phyloP scores from a whole-genome alignment of 1,140 invertebrate species.

The Heliconius eleuchia region DNA sequence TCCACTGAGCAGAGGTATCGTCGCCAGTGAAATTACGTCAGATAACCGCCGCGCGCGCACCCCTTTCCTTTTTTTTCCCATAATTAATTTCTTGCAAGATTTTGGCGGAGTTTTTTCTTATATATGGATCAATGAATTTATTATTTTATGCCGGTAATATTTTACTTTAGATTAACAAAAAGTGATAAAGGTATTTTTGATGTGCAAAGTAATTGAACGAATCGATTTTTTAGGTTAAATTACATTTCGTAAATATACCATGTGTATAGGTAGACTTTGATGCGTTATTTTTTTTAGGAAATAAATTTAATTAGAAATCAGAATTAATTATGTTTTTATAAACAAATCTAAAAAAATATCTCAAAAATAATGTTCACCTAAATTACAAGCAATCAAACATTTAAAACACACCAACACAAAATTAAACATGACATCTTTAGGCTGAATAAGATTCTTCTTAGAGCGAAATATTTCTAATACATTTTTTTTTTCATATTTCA shows the following conservation, averaged over 20 bases:
- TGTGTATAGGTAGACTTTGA: too few species aligned
- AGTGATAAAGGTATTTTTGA: constrained; percentile 14
- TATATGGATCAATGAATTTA: constrained; percentile 7
- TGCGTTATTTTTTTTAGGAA: too few species aligned
- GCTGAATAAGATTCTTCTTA: constrained; percentile 60
- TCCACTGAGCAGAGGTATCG: constrained; percentile 61
- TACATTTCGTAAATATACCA: neutral
- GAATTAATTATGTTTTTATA: neutral
- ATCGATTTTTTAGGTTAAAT: constrained; percentile 1
- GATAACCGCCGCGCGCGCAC: constrained; percentile 61
- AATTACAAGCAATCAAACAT: too few species aligned
- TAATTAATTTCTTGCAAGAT: constrained; percentile 76
- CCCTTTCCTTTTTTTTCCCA: constrained; percentile 74
- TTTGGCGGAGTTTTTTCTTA: constrained; percentile 59
- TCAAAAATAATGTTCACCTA: too few species aligned
- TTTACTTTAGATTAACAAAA: constrained; percentile 14
- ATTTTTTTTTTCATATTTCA: constrained; percentile 53
- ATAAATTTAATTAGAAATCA: too few species aligned
- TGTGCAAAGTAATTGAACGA: neutral
- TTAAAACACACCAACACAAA: neutral
- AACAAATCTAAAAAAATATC: too few species aligned
- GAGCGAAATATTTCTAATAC: constrained; percentile 67
- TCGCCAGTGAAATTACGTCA: constrained; percentile 70
- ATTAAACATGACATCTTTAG: neutral
- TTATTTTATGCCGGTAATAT: constrained; percentile 14